phyloP scores from a whole-genome alignment of 37 sponge, comb jelly and placozoan genomes.

The Ephydatia muelleri region DNA sequence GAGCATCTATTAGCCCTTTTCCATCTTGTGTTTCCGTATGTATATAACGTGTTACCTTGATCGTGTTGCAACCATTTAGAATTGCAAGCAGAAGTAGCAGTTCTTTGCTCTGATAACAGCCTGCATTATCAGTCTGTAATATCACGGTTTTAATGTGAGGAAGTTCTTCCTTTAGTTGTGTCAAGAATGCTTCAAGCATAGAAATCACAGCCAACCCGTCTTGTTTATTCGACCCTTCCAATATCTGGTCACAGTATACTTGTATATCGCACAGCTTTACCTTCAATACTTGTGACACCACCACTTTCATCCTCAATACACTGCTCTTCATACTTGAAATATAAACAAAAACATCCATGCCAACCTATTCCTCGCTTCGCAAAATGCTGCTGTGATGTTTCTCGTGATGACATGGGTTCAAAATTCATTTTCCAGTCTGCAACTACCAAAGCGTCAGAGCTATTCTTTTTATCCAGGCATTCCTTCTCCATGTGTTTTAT shows the following conservation, averaged over 20 bases:
- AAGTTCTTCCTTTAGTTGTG: not conserved
- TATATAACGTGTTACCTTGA: not conserved
- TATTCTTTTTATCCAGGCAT: not conserved
- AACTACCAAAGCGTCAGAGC: not conserved
- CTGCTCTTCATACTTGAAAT: not conserved
- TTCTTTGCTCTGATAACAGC: not conserved
- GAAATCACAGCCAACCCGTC: not conserved
- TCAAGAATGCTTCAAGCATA: conserved; percentile 1
- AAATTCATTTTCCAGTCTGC: not conserved
- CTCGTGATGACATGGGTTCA: not conserved
- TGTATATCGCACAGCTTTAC: not conserved
- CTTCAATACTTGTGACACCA: not conserved
- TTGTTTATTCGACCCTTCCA: not conserved
- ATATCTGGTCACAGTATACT: not conserved
- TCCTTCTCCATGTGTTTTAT: not conserved
- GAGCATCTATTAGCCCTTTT: conserved; percentile 1
- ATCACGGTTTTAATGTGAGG: not conserved
- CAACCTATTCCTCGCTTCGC: not conserved
- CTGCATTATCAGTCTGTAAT: not conserved
- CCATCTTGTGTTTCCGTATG: not conserved
- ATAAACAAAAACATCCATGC: not conserved
- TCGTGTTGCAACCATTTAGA: not conserved
- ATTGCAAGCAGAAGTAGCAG: not conserved
- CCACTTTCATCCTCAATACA: not conserved
- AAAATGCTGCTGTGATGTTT: not conserved